These are phyloP conservation scores for Athetis lepigone DNA, from an alignment of 2,888 invertebrate species.

Conservation along the genomic window DNA sequence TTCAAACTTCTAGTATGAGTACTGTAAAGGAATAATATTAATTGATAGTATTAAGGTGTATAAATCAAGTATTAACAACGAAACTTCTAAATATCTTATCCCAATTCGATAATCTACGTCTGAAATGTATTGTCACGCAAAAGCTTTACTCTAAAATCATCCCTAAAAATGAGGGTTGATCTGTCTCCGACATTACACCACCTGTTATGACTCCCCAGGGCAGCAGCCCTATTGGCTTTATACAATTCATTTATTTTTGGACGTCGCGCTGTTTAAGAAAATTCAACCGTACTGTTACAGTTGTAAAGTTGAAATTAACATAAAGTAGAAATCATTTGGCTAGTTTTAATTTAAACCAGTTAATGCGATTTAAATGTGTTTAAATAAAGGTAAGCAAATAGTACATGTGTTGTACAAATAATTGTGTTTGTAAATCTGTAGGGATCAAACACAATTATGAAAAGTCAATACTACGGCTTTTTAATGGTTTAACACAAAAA, in stretches of 20 bases:
- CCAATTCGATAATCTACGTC: conserved; percentile 43
- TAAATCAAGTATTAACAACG: not conserved
- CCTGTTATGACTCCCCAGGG: conserved; percentile 75
- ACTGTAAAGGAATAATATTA: no score
- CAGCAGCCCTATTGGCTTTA: conserved; percentile 64
- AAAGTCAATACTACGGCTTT: not conserved
- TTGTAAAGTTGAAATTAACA: conserved; percentile 16
- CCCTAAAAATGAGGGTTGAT: conserved; percentile 78
- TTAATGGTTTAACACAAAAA: not conserved
- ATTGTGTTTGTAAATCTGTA: conserved; percentile 42
- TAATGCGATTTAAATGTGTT: conserved; percentile 75
- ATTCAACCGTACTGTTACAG: not conserved
- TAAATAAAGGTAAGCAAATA: conserved; percentile 69
- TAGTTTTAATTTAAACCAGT: conserved; percentile 66
- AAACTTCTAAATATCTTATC: conserved; percentile 15
- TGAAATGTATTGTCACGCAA: conserved; percentile 58
- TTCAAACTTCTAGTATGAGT: no score
- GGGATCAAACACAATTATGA: conserved; percentile 2
- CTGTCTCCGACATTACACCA: conserved; percentile 75
- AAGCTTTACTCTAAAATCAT: conserved; percentile 68
- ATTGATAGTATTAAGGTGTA: not conserved
- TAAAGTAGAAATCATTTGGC: not conserved
- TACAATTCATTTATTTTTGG: conserved; percentile 70
- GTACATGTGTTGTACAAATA: conserved; percentile 62
- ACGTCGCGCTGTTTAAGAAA: conserved; percentile 7